Conservation (phyloP, 2,888 invertebrate genomes). For the Trilocha varians region DNA sequence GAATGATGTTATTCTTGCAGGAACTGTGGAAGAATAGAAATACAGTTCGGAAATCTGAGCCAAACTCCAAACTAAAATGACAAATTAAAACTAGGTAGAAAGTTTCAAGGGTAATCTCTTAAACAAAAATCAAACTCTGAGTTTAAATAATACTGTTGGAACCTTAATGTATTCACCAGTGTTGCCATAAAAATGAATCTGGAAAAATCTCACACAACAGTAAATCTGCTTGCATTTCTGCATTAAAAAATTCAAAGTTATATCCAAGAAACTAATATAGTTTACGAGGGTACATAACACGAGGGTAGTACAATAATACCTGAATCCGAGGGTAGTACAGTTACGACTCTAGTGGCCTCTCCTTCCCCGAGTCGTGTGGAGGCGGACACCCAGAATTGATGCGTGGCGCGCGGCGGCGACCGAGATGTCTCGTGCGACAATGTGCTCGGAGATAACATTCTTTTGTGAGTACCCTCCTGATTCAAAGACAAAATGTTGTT, state of each 20-base stretch:
- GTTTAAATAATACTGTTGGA: too few relatives aligned
- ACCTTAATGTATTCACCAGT: too few relatives aligned
- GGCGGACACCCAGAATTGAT: conserved; percentile 82
- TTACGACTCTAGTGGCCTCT: conserved; percentile 83
- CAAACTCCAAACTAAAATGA: too few relatives aligned
- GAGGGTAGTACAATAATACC: conserved; percentile 34
- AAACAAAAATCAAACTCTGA: too few relatives aligned
- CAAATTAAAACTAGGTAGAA: too few relatives aligned
- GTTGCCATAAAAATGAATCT: too few relatives aligned
- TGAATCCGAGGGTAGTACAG: conserved; percentile 82
- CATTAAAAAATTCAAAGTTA: too few relatives aligned
- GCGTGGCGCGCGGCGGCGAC: conserved; percentile 80
- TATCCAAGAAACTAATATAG: too few relatives aligned
- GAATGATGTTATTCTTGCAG: conserved; percentile 92
- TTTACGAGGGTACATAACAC: neutral
- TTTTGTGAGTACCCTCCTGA: conserved; percentile 82
- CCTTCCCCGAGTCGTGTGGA: conserved; percentile 90
- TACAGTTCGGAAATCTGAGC: neutral
- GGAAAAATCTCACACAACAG: too few relatives aligned
- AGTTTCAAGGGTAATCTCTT: too few relatives aligned
- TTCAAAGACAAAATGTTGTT: conserved; percentile 9
- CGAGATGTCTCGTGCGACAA: conserved; percentile 81
- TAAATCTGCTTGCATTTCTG: too few relatives aligned
- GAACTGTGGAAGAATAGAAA: conserved; percentile 74
- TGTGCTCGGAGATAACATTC: conserved; percentile 79